Evolutionary conservation across 2,113 vertebrate genomes (phyloP).

Genomic region (Mastomys natalensis): DNA sequence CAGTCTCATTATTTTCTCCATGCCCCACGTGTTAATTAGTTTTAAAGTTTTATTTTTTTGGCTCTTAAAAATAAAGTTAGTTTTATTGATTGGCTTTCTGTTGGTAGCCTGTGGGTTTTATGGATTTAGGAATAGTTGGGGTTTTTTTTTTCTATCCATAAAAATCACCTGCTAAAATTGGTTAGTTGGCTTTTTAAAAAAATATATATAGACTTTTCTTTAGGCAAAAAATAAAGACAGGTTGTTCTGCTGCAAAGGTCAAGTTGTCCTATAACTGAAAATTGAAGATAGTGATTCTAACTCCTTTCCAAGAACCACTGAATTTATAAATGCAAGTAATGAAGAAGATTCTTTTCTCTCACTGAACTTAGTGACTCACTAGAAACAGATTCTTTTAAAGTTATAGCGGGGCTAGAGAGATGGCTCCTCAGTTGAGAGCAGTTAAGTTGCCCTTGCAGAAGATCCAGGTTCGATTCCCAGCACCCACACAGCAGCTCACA

Average conservation of each 20-base stretch:
- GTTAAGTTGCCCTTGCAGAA: neutral
- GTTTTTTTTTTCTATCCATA: slow-evolving; percentile 47
- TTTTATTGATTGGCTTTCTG: slow-evolving; percentile 70
- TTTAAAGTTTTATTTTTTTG: slow-evolving; percentile 64
- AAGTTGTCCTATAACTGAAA: slow-evolving; percentile 62
- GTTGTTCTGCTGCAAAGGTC: slow-evolving; percentile 51
- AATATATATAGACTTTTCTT: slow-evolving; percentile 8
- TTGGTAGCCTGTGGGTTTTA: slow-evolving; percentile 68
- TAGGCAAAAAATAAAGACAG: slow-evolving; percentile 45
- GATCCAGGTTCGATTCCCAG: neutral
- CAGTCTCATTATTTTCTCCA: neutral
- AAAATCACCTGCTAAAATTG: slow-evolving; percentile 68
- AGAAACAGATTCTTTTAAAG: slow-evolving; percentile 47
- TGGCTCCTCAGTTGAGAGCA: neutral
- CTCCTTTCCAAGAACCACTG: slow-evolving; percentile 18
- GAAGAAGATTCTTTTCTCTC: slow-evolving; percentile 48
- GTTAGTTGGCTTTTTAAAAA: neutral
- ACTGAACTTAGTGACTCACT: neutral
- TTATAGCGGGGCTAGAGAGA: neutral
- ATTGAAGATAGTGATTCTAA: slow-evolving; percentile 42
- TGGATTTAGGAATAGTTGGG: slow-evolving; percentile 42
- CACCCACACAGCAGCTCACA: neutral
- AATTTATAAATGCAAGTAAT: slow-evolving; percentile 21
- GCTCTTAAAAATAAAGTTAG: slow-evolving; percentile 28
- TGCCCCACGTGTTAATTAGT: neutral